A percentile compares a stretch with the other conserved stretches of the same genome.
These are phyloP conservation scores for Oreotrochilus melanogaster DNA, from an alignment of 2,113 vertebrate genomes.

Conservation along the genomic window DNA sequence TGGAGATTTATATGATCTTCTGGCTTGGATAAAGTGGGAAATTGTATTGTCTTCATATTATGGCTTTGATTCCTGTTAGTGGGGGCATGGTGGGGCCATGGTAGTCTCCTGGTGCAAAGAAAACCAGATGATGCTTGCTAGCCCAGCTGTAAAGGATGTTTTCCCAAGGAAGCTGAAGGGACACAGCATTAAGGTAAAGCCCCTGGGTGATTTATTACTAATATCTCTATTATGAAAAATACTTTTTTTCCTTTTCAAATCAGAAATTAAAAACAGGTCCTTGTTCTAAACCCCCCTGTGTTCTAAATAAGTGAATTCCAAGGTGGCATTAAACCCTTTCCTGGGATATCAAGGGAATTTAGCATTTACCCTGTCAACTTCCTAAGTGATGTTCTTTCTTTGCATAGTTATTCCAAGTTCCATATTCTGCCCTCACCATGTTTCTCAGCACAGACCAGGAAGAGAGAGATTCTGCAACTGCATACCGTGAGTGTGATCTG, in stretches of 20 bases:
- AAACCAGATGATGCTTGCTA: background rate
- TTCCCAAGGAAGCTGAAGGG: background rate
- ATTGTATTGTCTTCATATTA: background rate
- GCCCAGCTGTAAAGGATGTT: background rate
- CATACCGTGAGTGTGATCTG: constrained; percentile 86
- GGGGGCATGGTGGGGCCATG: background rate
- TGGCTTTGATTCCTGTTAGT: background rate
- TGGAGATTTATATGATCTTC: background rate
- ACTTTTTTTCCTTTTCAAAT: background rate
- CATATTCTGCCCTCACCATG: constrained; percentile 97
- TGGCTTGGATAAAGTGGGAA: background rate
- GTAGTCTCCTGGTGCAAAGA: background rate
- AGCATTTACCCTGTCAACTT: background rate
- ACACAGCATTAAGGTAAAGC: background rate
- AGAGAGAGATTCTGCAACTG: constrained; percentile 94
- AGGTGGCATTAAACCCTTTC: background rate
- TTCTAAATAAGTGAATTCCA: background rate
- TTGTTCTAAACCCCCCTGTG: background rate
- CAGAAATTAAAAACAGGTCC: background rate
- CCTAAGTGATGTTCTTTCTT: background rate
- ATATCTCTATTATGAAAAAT: background rate
- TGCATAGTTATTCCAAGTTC: constrained; percentile 92
- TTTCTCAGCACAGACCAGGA: constrained; percentile 90
- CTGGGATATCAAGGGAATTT: background rate
- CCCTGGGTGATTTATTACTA: background rate